Evolutionary conservation across 2,113 vertebrate genomes (phyloP), one percentile per base, ranked within the genome.

Genomic region (Egretta garzetta): DNA sequence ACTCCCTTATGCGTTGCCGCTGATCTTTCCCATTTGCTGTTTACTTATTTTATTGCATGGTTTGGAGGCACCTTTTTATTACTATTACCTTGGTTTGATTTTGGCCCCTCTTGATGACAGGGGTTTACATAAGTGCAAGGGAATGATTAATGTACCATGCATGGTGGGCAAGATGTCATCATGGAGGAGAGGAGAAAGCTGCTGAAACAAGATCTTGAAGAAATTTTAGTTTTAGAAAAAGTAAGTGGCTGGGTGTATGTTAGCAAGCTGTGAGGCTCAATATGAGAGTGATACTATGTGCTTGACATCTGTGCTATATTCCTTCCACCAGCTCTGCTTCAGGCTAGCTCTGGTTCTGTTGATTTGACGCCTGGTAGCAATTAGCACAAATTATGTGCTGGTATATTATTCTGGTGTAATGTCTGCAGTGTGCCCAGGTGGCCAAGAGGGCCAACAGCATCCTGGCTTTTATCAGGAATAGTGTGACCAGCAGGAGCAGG

Each of bases 1-100:
- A 86, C 8, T 35, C 37, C 33, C 17, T 81, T 35, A 68, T 66
- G 9, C 33, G 30, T 58, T 82, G 27, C 45, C 4, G 1, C 39
- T 94, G 59, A 84, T 86, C 67, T 79, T 93, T 94, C 13, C n/a
- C 20, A 21, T 22, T 90, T 83, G 21, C 39, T 91, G 49, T 96
- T 96, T 93, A 81, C 58, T 91, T 91, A 90, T 66, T 96, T 83
- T 72, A 75, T 80, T 66, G 50, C 39, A 22, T 18, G 30, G 50
- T 88, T 94, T 82, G 30, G 37, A 79, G 45, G 30, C 27, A 75
- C 3, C 8, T 83, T 81, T 56, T 79, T 90, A 5, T 70, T 83
- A 45, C 49, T 80, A n/a, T 86, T 63, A 45, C 35, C 39, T 88
- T 76, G n/a, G n/a, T 56, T 92, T 72, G 49, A 87, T 70, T 93